Evolutionary conservation across 2,797 vertebrate species (phyloP).

Genomic region (Chaenodraco wilsoni): DNA sequence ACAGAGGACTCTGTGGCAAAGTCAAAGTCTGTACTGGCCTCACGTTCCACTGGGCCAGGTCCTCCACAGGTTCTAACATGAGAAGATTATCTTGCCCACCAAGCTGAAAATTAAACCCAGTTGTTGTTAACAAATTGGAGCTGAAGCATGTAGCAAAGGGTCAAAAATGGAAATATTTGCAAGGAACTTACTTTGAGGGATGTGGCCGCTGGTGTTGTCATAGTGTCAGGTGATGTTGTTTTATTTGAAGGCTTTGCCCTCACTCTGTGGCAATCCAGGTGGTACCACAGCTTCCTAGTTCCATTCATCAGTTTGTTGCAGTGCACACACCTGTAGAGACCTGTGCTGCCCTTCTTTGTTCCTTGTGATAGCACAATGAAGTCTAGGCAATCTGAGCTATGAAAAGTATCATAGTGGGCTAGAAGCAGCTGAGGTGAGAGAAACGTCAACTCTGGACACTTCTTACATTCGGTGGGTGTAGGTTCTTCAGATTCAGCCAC

Average conservation of each 20-base stretch:
- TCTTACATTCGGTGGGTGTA: constrained; percentile 82
- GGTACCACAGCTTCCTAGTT: constrained; percentile 82
- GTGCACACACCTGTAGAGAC: constrained; percentile 86
- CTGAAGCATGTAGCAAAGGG: not conserved
- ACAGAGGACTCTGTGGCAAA: constrained; percentile 11
- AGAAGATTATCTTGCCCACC: constrained; percentile 17
- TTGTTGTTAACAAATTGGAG: not conserved
- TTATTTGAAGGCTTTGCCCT: constrained; percentile 78
- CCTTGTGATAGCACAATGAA: constrained; percentile 82
- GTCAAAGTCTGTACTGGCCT: constrained; percentile 5
- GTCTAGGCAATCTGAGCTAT: constrained; percentile 85
- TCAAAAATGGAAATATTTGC: not conserved
- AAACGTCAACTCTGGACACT: constrained; percentile 86
- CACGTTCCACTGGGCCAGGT: constrained; percentile 15
- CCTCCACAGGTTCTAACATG: constrained; percentile 14
- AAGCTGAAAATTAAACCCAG: constrained; percentile 44
- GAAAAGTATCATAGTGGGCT: constrained; percentile 88
- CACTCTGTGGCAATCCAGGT: constrained; percentile 88
- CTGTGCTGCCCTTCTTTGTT: constrained; percentile 65
- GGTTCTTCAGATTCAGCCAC: constrained; percentile 66
- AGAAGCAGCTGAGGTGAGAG: constrained; percentile 84
- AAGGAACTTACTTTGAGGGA: constrained; percentile 83
- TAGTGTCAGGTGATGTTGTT: constrained; percentile 76
- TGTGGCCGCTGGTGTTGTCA: constrained; percentile 79
- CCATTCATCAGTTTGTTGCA: constrained; percentile 85